Conservation (phyloP, 2,888 invertebrate species). For the Agriopis marginaria region DNA sequence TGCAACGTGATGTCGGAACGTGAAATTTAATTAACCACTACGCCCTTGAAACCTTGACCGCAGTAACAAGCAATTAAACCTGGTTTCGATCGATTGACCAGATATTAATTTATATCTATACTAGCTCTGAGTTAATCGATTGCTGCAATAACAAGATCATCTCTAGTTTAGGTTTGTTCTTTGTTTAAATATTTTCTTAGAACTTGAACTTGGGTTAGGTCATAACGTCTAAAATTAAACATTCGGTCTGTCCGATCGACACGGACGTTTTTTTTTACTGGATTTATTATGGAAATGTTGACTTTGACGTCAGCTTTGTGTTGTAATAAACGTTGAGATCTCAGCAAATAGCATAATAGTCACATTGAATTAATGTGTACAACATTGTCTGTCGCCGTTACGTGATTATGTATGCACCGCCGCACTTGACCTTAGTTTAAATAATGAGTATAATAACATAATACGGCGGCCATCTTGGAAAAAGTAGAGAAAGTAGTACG, state of each 20-base stretch:
- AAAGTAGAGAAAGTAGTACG: conserved; percentile 86
- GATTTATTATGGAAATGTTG: conserved; percentile 42
- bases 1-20: conserved; percentile 78
- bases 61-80: conserved; percentile 17
- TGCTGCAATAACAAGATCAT: conserved; percentile 1
- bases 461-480: conserved; percentile 80
- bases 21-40: conserved; percentile 66
- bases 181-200: conserved; percentile 27
- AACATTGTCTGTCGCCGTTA: conserved; percentile 33
- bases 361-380: conserved; percentile 33
- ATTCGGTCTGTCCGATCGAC: conserved; percentile 30
- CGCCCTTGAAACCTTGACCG: conserved; percentile 59
- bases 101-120: background rate
- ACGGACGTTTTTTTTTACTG: conserved; percentile 34
- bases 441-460: conserved; percentile 57
- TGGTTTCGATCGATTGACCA: background rate
- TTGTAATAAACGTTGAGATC: conserved; percentile 17
- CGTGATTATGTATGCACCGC: conserved; percentile 44
- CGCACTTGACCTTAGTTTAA: conserved; percentile 76
- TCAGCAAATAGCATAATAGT: conserved; percentile 33
- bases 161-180: conserved; percentile 11
- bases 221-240: conserved; percentile 36
- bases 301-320: conserved; percentile 41
- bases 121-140: background rate
- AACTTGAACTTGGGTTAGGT: conserved; percentile 36